phyloP scores from a whole-genome alignment of 2,797 vertebrate species.

The Champsocephalus esox region DNA sequence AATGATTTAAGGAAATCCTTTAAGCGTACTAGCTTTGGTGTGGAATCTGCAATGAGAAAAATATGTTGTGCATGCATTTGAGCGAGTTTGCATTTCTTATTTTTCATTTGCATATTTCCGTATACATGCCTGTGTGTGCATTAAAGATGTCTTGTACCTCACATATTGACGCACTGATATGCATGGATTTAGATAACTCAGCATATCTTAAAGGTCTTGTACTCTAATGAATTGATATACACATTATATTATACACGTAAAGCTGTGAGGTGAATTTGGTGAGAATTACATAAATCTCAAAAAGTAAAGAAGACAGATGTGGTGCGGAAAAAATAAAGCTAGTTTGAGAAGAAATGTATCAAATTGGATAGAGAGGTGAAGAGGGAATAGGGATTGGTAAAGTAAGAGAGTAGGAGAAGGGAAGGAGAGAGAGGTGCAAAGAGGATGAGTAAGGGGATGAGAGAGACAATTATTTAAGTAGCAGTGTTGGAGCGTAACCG shows the following conservation, averaged over 20 bases:
- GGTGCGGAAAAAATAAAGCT: conserved; percentile 3
- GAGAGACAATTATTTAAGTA: conserved; percentile 62
- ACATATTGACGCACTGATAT: conserved; percentile 19
- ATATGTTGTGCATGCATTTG: background rate
- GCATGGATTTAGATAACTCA: conserved; percentile 22
- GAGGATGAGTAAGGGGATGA: conserved; percentile 56
- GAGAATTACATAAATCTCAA: conserved; percentile 21
- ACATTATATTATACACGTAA: conserved; percentile 17
- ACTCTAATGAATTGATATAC: conserved; percentile 17
- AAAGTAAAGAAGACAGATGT: conserved; percentile 3
- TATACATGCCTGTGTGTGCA: conserved; percentile 3
- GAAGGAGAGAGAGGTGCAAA: conserved; percentile 45
- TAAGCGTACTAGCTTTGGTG: background rate
- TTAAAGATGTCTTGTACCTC: conserved; percentile 4
- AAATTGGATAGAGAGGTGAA: conserved; percentile 30
- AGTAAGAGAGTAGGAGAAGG: conserved; percentile 37
- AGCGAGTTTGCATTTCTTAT: background rate
- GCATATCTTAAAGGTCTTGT: conserved; percentile 1
- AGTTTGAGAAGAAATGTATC: conserved; percentile 36
- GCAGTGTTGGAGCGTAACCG: conserved; percentile 53
- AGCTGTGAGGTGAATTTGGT: conserved; percentile 12
- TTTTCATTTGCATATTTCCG: conserved; percentile 19
- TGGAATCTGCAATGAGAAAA: background rate
- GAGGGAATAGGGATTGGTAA: conserved; percentile 53
- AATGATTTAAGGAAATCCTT: background rate